phyloP scores from a whole-genome alignment of 2,888 invertebrate species.

The Epirrhoe tristata region DNA sequence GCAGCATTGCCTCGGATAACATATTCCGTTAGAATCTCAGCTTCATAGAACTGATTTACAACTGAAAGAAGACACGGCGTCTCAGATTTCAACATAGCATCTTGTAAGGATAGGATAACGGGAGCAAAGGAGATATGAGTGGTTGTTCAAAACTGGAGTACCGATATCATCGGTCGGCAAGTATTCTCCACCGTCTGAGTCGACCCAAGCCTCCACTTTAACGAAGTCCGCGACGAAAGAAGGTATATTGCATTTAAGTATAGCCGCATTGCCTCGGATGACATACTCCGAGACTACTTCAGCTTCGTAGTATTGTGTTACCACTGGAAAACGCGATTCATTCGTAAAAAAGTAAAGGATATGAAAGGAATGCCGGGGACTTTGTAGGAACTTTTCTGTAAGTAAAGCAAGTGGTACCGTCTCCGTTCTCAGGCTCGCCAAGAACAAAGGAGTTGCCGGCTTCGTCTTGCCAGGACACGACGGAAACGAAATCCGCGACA shows the following conservation, averaged over 20 bases:
- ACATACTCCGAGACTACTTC: constrained; percentile 96
- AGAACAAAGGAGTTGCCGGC: constrained; percentile 84
- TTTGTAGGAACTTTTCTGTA: constrained; percentile 35
- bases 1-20: constrained; percentile 95
- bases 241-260: constrained; percentile 95
- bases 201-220: constrained; percentile 93
- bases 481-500: constrained; percentile 95
- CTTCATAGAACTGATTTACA: constrained; percentile 95
- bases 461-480: constrained; percentile 94
- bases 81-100: constrained; percentile 28
- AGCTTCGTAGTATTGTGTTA: constrained; percentile 95
- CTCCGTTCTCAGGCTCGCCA: constrained; percentile 66
- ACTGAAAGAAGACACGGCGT: constrained; percentile 60
- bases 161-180: constrained; percentile 90
- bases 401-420: constrained; percentile 60
- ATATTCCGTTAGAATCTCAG: constrained; percentile 95
- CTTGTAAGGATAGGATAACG: constrained; percentile 30
- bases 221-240: constrained; percentile 97
- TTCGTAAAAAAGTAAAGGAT: constrained; percentile 35
- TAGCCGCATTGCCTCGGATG: constrained; percentile 94
- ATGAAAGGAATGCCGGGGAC: constrained; percentile 33
- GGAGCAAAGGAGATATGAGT: constrained; percentile 39
- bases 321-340: constrained; percentile 86
- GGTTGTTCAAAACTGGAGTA: constrained; percentile 67
- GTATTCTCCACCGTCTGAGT: constrained; percentile 88